These are phyloP conservation scores for Latheticus oryzae DNA, from an alignment of 2,888 invertebrate genomes.

Conservation along the genomic window DNA sequence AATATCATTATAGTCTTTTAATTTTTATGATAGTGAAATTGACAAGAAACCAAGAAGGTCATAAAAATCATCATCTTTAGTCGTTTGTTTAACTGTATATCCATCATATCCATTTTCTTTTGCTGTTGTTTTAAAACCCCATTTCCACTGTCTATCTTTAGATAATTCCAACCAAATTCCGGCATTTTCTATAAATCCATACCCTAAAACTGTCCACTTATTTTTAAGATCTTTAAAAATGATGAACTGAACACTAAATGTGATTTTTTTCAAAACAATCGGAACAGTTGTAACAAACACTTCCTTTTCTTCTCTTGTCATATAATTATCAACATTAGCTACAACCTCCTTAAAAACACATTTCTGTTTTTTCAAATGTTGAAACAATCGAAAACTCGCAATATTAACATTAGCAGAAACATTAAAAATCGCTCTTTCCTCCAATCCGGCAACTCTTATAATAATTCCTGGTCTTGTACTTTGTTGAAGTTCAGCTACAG, in stretches of 20 bases:
- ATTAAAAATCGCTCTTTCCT: not conserved
- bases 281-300: not conserved
- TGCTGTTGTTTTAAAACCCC: not conserved
- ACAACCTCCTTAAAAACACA: not conserved
- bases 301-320: not conserved
- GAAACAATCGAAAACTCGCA: not conserved
- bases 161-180: not conserved
- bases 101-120: conserved; percentile 2
- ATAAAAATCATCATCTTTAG: too few species aligned
- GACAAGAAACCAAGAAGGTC: too few species aligned
- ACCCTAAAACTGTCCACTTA: not conserved
- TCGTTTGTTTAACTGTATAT: too few species aligned
- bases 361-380: not conserved
- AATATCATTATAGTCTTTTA: too few species aligned
- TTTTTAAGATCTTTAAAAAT: not conserved
- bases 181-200: not conserved
- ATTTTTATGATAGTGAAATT: too few species aligned
- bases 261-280: not conserved
- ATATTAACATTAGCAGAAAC: not conserved
- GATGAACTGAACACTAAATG: not conserved
- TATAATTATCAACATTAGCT: not conserved
- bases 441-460: not conserved
- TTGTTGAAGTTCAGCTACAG: not conserved
- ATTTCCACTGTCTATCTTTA: not conserved
- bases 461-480: not conserved